These are phyloP conservation scores for Pachypsylla venusta DNA, from an alignment of 1,140 invertebrate species.

Conservation along the genomic window DNA sequence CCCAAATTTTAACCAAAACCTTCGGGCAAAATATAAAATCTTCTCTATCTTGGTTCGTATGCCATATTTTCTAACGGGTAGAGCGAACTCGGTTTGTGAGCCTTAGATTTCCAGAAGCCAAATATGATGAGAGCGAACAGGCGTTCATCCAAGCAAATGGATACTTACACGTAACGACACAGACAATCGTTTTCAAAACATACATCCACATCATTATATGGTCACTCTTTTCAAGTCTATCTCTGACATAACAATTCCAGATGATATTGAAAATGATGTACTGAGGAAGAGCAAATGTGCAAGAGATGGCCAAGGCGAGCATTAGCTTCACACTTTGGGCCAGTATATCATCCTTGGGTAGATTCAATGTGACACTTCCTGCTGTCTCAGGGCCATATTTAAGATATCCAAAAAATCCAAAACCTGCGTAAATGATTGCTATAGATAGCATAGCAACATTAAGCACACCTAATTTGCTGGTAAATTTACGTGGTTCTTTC, in stretches of 20 bases:
- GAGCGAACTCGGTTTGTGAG: no score
- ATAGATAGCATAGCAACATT: constrained; percentile 35
- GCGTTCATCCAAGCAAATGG: no score
- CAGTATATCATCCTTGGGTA: constrained; percentile 25
- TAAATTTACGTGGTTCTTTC: constrained; percentile 32
- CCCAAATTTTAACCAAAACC: no score
- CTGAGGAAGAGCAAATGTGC: constrained; percentile 79
- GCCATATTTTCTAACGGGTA: no score
- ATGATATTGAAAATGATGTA: constrained; percentile 71
- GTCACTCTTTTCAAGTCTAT: constrained; percentile 26
- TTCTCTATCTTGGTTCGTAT: no score
- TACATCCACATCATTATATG: constrained; percentile 41
- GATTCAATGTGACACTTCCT: constrained; percentile 30
- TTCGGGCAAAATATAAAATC: no score
- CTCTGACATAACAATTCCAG: constrained; percentile 36
- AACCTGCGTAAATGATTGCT: constrained; percentile 31
- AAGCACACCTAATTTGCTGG: constrained; percentile 33
- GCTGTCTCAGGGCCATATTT: constrained; percentile 32
- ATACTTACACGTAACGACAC: constrained; percentile 61
- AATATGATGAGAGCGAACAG: no score
- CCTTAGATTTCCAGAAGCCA: no score
- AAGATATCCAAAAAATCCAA: constrained; percentile 39
- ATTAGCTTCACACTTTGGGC: constrained; percentile 29
- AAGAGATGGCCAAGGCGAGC: constrained; percentile 71
- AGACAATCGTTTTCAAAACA: constrained; percentile 45